These are phyloP conservation scores for Chrysogorgia sp. DNA, from an alignment of 92 coral and sea anemone species.

Conservation along the genomic window DNA sequence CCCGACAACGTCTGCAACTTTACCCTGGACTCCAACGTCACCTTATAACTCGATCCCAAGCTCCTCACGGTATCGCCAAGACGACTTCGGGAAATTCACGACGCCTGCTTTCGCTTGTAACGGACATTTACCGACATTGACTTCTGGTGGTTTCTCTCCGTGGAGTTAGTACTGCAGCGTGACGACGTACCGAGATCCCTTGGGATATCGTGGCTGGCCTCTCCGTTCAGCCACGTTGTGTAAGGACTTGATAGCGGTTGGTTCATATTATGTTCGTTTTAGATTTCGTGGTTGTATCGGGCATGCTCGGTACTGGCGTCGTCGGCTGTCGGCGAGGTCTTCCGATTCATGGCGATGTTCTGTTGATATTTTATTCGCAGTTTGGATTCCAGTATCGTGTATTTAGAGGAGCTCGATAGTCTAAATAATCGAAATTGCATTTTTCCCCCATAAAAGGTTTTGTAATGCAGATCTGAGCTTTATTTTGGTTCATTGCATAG, in stretches of 20 bases:
- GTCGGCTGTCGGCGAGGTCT: neutral
- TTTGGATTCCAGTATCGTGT: too few relatives aligned
- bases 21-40: neutral
- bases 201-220: too few relatives aligned
- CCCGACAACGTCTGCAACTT: conserved; percentile 26
- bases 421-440: too few relatives aligned
- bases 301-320: neutral
- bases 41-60: conserved; percentile 10
- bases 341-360: neutral
- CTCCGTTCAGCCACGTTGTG: too few relatives aligned
- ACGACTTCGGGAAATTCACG: conserved; percentile 26
- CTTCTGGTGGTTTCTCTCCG: conserved; percentile 27
- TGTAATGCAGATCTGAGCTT: too few relatives aligned
- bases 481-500: too few relatives aligned
- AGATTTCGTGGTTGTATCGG: neutral
- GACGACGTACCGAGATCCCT: too few relatives aligned
- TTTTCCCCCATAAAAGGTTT: too few relatives aligned
- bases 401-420: too few relatives aligned
- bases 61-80: conserved; percentile 39
- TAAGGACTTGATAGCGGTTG: too few relatives aligned
- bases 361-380: too few relatives aligned
- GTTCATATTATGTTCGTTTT: too few relatives aligned
- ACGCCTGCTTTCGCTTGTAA: conserved; percentile 23
- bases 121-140: conserved; percentile 23
- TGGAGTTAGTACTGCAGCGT: conserved; percentile 7